Percentiles rank a stretch among this genome's conserved stretches.
Evolutionary conservation across 2,797 vertebrate species (phyloP).

Genomic region (Etheostoma nigrum): DNA sequence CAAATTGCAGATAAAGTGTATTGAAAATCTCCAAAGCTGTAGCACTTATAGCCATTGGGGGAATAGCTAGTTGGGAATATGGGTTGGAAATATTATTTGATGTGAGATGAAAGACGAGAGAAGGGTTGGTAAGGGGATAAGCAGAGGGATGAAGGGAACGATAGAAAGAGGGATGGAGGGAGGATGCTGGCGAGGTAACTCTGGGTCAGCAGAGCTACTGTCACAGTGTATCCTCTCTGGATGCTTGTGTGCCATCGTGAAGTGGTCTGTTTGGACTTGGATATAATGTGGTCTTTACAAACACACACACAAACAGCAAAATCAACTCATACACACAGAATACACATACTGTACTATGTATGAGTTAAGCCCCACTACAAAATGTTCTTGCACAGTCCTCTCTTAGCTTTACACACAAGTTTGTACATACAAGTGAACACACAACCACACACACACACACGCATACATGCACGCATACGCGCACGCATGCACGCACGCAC

Average conservation of each 20-base stretch:
- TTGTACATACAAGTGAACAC: slow-evolving; percentile 5
- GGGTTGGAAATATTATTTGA: slow-evolving; percentile 85
- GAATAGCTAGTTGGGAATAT: slow-evolving; percentile 69
- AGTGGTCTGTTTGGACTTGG: slow-evolving; percentile 29
- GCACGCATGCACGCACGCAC: slow-evolving; percentile 20
- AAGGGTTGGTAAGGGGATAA: slow-evolving; percentile 63
- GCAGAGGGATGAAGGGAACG: slow-evolving; percentile 65
- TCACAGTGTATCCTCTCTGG: slow-evolving; percentile 44
- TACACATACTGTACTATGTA: neutral
- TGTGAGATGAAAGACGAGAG: slow-evolving; percentile 81
- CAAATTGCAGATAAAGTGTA: slow-evolving; percentile 73
- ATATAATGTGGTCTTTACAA: slow-evolving; percentile 9
- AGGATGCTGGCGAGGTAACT: slow-evolving; percentile 58
- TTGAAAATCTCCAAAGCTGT: slow-evolving; percentile 78
- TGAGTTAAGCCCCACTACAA: slow-evolving; percentile 19
- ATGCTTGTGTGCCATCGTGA: slow-evolving; percentile 15
- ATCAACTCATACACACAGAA: neutral
- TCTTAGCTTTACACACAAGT: slow-evolving; percentile 15
- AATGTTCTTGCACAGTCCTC: slow-evolving; percentile 26
- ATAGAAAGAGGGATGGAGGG: slow-evolving; percentile 49
- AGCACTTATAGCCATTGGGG: slow-evolving; percentile 75
- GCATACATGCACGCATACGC: neutral
- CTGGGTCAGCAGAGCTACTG: slow-evolving; percentile 55
- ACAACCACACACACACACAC: slow-evolving; percentile 17
- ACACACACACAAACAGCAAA: neutral